Evolutionary conservation across 2,888 invertebrate species (phyloP).

Genomic region (Ochropleura plecta): DNA sequence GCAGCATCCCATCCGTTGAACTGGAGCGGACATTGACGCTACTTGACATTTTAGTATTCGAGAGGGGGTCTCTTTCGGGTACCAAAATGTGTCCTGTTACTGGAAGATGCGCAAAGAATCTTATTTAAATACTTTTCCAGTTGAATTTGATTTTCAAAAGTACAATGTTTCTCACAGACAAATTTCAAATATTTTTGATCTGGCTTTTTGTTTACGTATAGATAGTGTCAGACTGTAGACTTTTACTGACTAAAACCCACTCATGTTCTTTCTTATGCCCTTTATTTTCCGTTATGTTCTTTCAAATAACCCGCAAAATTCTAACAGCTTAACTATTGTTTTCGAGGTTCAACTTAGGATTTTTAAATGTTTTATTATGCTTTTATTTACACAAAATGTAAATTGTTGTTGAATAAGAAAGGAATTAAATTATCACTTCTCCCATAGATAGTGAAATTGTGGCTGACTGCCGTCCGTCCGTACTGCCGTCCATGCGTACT

Average conservation of each 20-base stretch:
- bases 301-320: too few species aligned
- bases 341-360: too few species aligned
- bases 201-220: neutral
- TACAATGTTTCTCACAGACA: neutral
- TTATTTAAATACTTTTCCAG: neutral
- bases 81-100: neutral
- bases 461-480: neutral
- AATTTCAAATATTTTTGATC: neutral
- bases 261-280: too few species aligned
- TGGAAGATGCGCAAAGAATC: neutral
- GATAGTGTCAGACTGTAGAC: too few species aligned
- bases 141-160: slow-evolving; percentile 8
- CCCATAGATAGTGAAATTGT: neutral
- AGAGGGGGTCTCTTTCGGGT: too few species aligned
- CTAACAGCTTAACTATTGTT: too few species aligned
- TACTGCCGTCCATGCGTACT: too few species aligned
- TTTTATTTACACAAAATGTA: too few species aligned
- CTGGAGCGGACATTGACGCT: slow-evolving; percentile 25
- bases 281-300: too few species aligned
- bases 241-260: too few species aligned
- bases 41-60: slow-evolving; percentile 21
- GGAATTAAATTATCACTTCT: neutral
- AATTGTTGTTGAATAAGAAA: too few species aligned
- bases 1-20: slow-evolving; percentile 51
- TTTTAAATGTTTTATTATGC: too few species aligned